Percentiles rank a stretch among this genome's conserved stretches.
These are phyloP conservation scores for Cosmopolites sordidus DNA, from an alignment of 2,888 invertebrate species.

Conservation along the genomic window DNA sequence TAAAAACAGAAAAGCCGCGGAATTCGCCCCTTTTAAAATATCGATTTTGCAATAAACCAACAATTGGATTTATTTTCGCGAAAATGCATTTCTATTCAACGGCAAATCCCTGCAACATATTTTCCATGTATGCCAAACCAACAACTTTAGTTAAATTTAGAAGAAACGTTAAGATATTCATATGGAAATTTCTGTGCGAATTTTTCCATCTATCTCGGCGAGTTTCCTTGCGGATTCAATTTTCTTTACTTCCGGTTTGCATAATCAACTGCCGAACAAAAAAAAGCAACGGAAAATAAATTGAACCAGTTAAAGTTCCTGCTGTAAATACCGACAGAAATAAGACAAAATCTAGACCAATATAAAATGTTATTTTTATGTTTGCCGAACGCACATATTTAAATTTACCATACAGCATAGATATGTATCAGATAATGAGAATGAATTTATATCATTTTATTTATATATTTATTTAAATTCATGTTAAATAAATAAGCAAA, in stretches of 20 bases:
- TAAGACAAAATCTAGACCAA: too few species aligned
- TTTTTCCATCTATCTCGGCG: slow-evolving; percentile 20
- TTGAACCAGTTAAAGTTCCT: too few species aligned
- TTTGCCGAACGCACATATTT: too few species aligned
- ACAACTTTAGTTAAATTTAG: slow-evolving; percentile 21
- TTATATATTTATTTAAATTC: too few species aligned
- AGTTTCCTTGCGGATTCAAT: slow-evolving; percentile 15
- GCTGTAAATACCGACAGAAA: too few species aligned
- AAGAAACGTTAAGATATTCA: slow-evolving; percentile 22
- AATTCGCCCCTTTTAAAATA: slow-evolving; percentile 6
- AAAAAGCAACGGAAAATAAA: too few species aligned
- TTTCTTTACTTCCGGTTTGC: slow-evolving; percentile 10
- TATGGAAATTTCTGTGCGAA: slow-evolving; percentile 25
- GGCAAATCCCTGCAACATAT: slow-evolving; percentile 18
- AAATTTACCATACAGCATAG: too few species aligned
- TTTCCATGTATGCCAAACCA: slow-evolving; percentile 19
- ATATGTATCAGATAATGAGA: too few species aligned
- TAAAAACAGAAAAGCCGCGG: slow-evolving; percentile 4
- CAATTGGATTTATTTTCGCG: slow-evolving; percentile 19
- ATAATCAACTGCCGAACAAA: background rate
- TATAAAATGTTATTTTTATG: too few species aligned
- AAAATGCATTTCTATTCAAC: slow-evolving; percentile 19
- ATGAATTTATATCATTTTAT: too few species aligned
- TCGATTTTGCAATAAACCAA: slow-evolving; percentile 21
- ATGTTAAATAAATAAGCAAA: too few species aligned